Evolutionary conservation across 2,797 vertebrate species (phyloP), one percentile per base, ranked within the genome.

Genomic region (Sebastes nivosus): DNA sequence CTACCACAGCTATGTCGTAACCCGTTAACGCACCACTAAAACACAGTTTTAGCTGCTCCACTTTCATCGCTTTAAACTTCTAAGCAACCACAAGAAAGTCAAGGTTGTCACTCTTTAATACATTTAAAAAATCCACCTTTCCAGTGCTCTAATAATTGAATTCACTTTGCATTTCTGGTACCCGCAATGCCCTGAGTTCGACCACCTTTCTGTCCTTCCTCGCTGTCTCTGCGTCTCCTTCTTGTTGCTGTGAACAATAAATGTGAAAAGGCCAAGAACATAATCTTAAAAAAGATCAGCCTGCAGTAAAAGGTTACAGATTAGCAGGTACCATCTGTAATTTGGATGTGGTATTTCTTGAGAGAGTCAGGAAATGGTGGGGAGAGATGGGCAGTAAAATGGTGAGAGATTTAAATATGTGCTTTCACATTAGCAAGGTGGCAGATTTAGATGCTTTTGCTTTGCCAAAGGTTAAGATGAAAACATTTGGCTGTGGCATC

Each of bases 291-390:
- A 61, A 57, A 46, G 7, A 30, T 71, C 71, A n/a, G 36, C 8
- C 73, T 46, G 68, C 63, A 60, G 64, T 24, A 52, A 79, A 73
- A 77, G 74, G 80, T 82, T 67, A 38, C 61, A 70, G 42, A 83
- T 83, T 69, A 72, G 67, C 60, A 79, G 59, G 61, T 75, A 27
- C 12, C 7, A 4, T 57, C 27, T 57, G 42, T 65, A 52, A 68
- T 79, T 69, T 73, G 38, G 72, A 67, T 20, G 3, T 38, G 8
- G 60, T 55, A 20, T 36, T 63, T 64, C 12, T 60, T 25, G 55
- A 66, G 46, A 54, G 67, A 67, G 67, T 30, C 34, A 16, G 76
- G 72, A 54, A 80, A 80, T 36, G 30, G 72, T 6, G 14, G 38
- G 3, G 10, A 25, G 66, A 66, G 32, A 64, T 38, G 27, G 25